A percentile compares a stretch with the other conserved stretches of the same genome.
These are phyloP conservation scores for Simalia tracyae DNA, from an alignment of 2,797 vertebrate genomes.

Conservation along the genomic window DNA sequence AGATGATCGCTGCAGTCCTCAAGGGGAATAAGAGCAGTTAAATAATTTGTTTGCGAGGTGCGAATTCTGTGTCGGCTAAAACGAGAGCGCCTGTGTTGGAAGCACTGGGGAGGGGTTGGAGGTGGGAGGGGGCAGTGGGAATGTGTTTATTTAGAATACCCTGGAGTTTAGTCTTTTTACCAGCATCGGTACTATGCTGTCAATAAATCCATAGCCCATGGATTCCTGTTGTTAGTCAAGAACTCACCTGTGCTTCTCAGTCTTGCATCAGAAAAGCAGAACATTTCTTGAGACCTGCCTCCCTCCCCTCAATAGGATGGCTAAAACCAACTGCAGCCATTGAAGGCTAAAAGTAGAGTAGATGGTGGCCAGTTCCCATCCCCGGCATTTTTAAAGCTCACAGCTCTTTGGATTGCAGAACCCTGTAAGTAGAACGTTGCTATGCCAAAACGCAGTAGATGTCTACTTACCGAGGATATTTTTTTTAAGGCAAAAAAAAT, in stretches of 20 bases:
- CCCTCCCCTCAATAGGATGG: constrained; percentile 38
- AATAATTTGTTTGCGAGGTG: constrained; percentile 78
- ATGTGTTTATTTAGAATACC: constrained; percentile 43
- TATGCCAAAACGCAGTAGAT: not conserved
- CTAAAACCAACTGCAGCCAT: constrained; percentile 23
- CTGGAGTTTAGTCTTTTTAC: constrained; percentile 38
- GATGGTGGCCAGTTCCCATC: accelerated
- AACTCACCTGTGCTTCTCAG: constrained; percentile 57
- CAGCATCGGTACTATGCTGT: constrained; percentile 29
- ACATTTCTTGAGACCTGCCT: constrained; percentile 10
- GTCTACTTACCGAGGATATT: not conserved
- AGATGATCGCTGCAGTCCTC: constrained; percentile 72
- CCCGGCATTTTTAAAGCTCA: not conserved
- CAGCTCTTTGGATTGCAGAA: not conserved
- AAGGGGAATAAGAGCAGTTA: constrained; percentile 71
- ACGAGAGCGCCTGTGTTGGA: not conserved
- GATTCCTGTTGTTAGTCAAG: constrained; percentile 33
- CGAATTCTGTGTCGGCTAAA: constrained; percentile 57
- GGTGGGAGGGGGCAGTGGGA: not conserved
- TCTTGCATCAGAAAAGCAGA: constrained; percentile 58
- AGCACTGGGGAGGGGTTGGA: not conserved
- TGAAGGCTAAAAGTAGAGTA: not conserved
- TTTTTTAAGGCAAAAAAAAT: not conserved
- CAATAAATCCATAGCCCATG: constrained; percentile 38
- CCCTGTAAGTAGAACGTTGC: not conserved